Evolutionary conservation across 2,113 vertebrate species (phyloP).

Genomic region (Salvelinus sp.): DNA sequence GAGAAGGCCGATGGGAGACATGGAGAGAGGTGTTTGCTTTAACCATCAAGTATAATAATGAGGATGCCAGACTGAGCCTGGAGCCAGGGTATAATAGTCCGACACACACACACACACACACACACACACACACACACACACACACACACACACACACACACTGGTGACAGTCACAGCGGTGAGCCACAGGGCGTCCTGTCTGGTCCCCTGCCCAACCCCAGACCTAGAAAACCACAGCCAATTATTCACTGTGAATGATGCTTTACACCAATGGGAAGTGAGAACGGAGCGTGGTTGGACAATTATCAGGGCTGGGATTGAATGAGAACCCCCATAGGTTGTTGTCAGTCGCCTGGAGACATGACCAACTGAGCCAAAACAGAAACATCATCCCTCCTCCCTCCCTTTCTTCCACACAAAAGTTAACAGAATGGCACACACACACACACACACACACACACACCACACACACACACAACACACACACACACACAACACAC

Average conservation of each 20-base stretch:
- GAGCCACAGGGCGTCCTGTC: conserved; percentile 48
- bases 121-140: too few species aligned
- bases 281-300: conserved; percentile 48
- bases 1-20: neutral
- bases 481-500: too few species aligned
- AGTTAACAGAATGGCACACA: too few species aligned
- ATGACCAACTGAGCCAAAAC: conserved; percentile 29
- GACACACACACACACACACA: conserved; percentile 1
- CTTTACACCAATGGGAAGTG: conserved; percentile 62
- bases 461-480: too few species aligned
- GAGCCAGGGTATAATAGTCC: conserved; percentile 32
- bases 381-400: too few species aligned
- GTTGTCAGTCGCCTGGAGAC: conserved; percentile 38
- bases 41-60: conserved; percentile 32
- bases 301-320: conserved; percentile 53
- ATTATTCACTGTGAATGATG: conserved; percentile 71
- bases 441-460: too few species aligned
- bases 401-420: too few species aligned
- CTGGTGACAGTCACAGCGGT: too few species aligned
- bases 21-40: conserved; percentile 21
- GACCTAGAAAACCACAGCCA: neutral
- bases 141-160: too few species aligned
- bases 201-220: conserved; percentile 55
- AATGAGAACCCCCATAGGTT: neutral
- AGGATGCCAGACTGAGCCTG: conserved; percentile 27